These are phyloP conservation scores for Gallinago paraguaiae DNA, from an alignment of 2,113 vertebrate genomes.

Conservation along the genomic window DNA sequence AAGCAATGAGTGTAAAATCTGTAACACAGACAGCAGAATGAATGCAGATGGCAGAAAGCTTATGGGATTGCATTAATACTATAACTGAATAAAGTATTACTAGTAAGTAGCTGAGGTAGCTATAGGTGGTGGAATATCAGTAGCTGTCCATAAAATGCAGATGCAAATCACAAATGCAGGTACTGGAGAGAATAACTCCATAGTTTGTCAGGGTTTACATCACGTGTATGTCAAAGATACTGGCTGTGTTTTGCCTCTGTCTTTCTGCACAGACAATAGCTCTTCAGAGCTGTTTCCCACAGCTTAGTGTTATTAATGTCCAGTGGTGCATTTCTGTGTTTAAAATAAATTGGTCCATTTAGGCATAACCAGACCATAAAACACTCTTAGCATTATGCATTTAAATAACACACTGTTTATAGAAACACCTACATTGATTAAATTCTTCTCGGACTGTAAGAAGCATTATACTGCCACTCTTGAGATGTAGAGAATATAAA, in stretches of 20 bases:
- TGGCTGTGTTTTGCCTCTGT: background rate
- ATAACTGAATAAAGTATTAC: background rate
- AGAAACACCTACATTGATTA: background rate
- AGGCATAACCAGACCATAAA: constrained; percentile 36
- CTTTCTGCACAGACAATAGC: background rate
- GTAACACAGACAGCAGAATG: background rate
- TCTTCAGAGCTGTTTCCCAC: constrained; percentile 1
- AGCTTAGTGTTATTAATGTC: constrained; percentile 22
- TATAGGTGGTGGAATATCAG: background rate
- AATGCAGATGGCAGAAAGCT: background rate
- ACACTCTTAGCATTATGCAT: background rate
- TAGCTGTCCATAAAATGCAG: background rate
- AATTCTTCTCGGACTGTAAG: background rate
- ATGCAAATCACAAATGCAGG: background rate
- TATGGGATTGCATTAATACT: background rate
- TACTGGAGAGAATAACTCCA: background rate
- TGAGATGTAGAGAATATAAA: background rate
- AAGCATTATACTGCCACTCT: background rate
- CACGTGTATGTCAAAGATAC: background rate
- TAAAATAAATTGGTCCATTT: constrained; percentile 25
- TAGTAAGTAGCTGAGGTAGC: background rate
- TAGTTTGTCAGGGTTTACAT: background rate
- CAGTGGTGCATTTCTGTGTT: background rate
- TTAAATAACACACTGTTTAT: constrained; percentile 4
- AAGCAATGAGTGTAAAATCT: constrained; percentile 18